Evolutionary conservation across 2,888 invertebrate species (phyloP), one percentile per base, ranked within the genome.

Genomic region (Cephus spinipes): DNA sequence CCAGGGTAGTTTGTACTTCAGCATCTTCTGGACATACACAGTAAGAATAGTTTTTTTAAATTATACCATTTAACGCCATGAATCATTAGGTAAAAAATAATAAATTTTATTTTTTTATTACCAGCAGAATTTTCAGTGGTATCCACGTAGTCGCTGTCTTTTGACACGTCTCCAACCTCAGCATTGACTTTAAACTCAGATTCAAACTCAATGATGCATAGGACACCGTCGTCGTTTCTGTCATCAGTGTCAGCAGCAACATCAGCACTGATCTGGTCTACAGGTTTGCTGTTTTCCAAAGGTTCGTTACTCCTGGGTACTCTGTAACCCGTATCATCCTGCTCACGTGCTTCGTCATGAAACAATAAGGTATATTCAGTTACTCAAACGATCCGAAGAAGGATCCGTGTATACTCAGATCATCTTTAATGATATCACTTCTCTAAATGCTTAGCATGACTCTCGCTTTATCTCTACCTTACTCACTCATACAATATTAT

Each of bases 1-100:
- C 93, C 84, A 92, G 83, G 0, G 91, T 88, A 71, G 87, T 89
- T 69, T 90, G 89, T 23, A 81, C 83, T 1, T 88, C 85, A 33
- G 80, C 79, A 68, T 86, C 83, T 55, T 83, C 87, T 87, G 86
- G 3, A 83, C 81, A 77, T 40, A 55, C 33, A 79, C 35, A 76
- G 32, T 34, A 78, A 6, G 40, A 4, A 75, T 30, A 23, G 3
- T 4, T 35, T 12, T 23, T 71, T 32, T 23, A 2, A 9, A 30
- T 32, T 71, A 9, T 6, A 23, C 15, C 30, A 33, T 6, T 55
- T 23, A 55, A 55, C 6, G 23, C 2, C 6, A 55, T 23, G 40
- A 55, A 23, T 55, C 40, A 2, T 23, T 23, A 55, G 1, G 23
- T 55, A 9, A 15, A 23, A 55, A 55, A 23, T 55, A 9, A 55